Conservation (phyloP, 2,797 vertebrate genomes). For the Pogonophryne albipinna region DNA sequence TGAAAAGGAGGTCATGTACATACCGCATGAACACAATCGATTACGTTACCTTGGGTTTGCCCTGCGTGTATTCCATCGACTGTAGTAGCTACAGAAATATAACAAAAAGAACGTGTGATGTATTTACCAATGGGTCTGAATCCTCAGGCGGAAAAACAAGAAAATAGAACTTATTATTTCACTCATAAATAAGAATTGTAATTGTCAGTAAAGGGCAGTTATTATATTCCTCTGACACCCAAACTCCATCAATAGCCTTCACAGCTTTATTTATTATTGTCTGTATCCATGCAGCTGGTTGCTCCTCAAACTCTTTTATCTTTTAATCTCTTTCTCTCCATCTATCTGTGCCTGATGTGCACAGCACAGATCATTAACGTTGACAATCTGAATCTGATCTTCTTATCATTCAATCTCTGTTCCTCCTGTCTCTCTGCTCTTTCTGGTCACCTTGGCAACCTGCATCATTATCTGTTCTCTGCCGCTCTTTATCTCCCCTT, state of each 20-base stretch:
- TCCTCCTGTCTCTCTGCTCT: constrained; percentile 62
- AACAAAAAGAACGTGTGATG: background rate
- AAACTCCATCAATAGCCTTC: constrained; percentile 38
- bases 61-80: constrained; percentile 23
- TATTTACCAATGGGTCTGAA: constrained; percentile 17
- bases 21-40: constrained; percentile 59
- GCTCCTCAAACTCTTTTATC: constrained; percentile 25
- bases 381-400: constrained; percentile 71
- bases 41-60: constrained; percentile 52
- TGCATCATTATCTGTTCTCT: constrained; percentile 71
- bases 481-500: constrained; percentile 52
- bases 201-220: background rate
- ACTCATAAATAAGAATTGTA: constrained; percentile 29
- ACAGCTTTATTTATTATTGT: constrained; percentile 30
- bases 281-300: constrained; percentile 8
- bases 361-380: constrained; percentile 59
- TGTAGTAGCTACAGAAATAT: background rate
- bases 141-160: constrained; percentile 28
- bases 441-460: constrained; percentile 82
- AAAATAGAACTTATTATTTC: constrained; percentile 18
- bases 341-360: constrained; percentile 46
- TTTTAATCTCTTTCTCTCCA: constrained; percentile 41
- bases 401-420: constrained; percentile 78
- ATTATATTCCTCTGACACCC: constrained; percentile 11
- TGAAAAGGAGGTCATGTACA: constrained; percentile 60